Conservation (phyloP, 2,797 vertebrate species). For the Molossus alvarezi region DNA sequence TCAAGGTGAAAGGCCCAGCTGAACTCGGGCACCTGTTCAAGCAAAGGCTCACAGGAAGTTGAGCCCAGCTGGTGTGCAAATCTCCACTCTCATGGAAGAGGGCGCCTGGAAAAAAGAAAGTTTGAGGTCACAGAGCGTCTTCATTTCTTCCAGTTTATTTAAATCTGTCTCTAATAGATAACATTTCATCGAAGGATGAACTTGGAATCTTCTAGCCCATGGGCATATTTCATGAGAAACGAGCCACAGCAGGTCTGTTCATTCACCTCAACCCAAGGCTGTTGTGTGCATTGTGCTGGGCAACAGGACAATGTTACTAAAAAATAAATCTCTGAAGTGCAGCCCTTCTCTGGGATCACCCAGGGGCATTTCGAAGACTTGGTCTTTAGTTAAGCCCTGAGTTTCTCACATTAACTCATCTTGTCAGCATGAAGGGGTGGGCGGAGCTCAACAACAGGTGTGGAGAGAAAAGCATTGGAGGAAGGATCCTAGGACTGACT, state of each 20-base stretch:
- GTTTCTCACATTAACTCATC: not conserved
- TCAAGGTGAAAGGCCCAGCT: not conserved
- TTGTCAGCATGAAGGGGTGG: not conserved
- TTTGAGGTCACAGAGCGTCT: slow-evolving; percentile 39
- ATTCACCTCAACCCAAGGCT: slow-evolving; percentile 62
- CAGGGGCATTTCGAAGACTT: not conserved
- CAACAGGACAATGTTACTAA: slow-evolving; percentile 35
- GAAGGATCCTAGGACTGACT: not conserved
- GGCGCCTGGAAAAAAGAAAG: not conserved
- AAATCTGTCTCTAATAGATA: slow-evolving; percentile 71
- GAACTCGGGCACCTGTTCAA: not conserved
- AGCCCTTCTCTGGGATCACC: slow-evolving; percentile 39
- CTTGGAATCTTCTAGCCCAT: slow-evolving; percentile 66
- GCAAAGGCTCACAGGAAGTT: not conserved
- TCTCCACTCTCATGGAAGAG: not conserved
- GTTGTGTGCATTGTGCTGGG: slow-evolving; percentile 44
- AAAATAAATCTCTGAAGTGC: slow-evolving; percentile 56
- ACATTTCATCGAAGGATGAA: slow-evolving; percentile 57
- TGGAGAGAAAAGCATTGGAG: not conserved
- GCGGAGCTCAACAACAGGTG: not conserved
- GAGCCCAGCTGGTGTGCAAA: not conserved
- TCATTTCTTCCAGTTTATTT: slow-evolving; percentile 70
- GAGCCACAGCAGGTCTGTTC: slow-evolving; percentile 62
- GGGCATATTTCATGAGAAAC: slow-evolving; percentile 77
- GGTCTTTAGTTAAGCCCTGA: slow-evolving; percentile 13